Evolutionary conservation across 2,888 invertebrate species (phyloP).

Genomic region (Aspidiotus destructor): DNA sequence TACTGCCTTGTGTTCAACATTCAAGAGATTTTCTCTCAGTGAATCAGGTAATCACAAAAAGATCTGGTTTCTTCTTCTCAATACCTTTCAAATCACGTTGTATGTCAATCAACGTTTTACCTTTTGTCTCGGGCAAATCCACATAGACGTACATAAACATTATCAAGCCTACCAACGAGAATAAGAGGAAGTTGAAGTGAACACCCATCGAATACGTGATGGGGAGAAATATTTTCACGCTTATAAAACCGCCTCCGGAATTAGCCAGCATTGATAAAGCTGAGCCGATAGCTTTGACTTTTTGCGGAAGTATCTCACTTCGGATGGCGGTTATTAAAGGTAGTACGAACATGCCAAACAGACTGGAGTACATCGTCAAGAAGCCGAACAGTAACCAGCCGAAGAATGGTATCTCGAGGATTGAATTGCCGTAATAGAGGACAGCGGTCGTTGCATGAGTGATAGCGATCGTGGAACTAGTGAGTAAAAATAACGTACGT

Average conservation of each 20-base stretch:
- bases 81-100: background rate
- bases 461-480: background rate
- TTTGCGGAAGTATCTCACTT: constrained; percentile 20
- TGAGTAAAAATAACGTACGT: constrained; percentile 33
- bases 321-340: constrained; percentile 5
- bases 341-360: background rate
- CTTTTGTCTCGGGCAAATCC: constrained; percentile 15
- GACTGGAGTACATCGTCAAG: constrained; percentile 10
- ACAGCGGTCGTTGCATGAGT: constrained; percentile 1
- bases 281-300: constrained; percentile 15
- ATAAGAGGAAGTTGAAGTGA: constrained; percentile 12
- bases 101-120: constrained; percentile 19
- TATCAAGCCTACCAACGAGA: background rate
- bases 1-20: no score
- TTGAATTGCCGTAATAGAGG: constrained; percentile 1
- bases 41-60: no score
- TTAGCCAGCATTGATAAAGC: constrained; percentile 2
- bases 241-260: constrained; percentile 11
- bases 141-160: constrained; percentile 11
- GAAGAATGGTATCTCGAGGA: constrained; percentile 4
- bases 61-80: no score
- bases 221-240: constrained; percentile 11
- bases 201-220: constrained; percentile 5
- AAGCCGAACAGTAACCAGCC: constrained; percentile 16
- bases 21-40: no score